These are phyloP conservation scores for Anthonomus grandis DNA, from an alignment of 1,140 invertebrate species.

Conservation along the genomic window DNA sequence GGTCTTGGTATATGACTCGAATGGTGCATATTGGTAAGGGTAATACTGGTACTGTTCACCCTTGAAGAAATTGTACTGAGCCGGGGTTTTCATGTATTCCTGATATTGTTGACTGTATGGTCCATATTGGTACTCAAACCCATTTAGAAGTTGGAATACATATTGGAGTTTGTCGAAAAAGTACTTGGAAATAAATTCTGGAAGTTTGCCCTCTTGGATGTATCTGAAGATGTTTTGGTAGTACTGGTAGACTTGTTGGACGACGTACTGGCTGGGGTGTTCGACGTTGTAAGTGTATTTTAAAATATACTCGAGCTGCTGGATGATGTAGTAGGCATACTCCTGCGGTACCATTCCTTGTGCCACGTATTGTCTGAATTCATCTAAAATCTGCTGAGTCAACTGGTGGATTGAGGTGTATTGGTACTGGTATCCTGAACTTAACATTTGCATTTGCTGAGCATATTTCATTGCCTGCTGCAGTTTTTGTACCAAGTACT, in stretches of 20 bases:
- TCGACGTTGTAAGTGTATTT: background rate
- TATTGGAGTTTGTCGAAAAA: constrained; percentile 1
- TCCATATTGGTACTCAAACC: too few relatives aligned
- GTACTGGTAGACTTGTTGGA: constrained; percentile 5
- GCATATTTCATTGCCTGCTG: background rate
- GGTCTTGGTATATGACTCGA: too few relatives aligned
- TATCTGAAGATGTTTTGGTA: constrained; percentile 6
- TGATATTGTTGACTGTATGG: too few relatives aligned
- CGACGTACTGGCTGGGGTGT: background rate
- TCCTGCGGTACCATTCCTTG: constrained; percentile 6
- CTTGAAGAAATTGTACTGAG: too few relatives aligned
- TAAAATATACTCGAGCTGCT: constrained; percentile 4
- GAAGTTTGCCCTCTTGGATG: background rate
- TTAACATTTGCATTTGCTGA: background rate
- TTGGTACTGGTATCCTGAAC: too few relatives aligned
- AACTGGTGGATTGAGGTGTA: constrained; percentile 8
- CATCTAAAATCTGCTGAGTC: constrained; percentile 3
- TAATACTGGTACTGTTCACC: too few relatives aligned
- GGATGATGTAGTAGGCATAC: constrained; percentile 8
- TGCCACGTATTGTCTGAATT: constrained; percentile 1
- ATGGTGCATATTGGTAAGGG: too few relatives aligned
- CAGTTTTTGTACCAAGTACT: background rate
- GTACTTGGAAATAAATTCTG: constrained; percentile 1
- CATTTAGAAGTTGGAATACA: background rate
- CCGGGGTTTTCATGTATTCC: too few relatives aligned